Percentiles rank a stretch among this genome's conserved stretches.
phyloP scores from a whole-genome alignment of 2,113 vertebrate genomes.

The Circaetus gallicus region DNA sequence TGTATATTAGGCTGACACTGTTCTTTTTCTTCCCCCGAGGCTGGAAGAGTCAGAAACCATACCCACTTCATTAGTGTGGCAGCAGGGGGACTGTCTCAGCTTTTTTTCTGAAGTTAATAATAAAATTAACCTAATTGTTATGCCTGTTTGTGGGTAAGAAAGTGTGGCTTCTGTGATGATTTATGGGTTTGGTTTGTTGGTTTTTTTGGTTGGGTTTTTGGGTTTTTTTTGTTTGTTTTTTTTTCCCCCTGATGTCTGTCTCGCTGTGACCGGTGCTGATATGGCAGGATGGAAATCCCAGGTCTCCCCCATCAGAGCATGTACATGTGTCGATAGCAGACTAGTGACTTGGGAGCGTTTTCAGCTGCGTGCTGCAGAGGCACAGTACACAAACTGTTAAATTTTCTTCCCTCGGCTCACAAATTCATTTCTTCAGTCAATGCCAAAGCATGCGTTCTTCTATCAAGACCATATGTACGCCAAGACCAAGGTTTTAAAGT shows the following conservation, averaged over 20 bases:
- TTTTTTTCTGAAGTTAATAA: background rate
- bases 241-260: background rate
- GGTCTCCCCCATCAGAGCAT: fast-evolving
- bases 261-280: fast-evolving
- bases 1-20: background rate
- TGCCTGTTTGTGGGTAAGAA: background rate
- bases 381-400: conserved; percentile 46
- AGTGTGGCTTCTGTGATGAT: background rate
- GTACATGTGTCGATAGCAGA: background rate
- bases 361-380: background rate
- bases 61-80: conserved; percentile 28
- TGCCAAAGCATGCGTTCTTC: conserved; percentile 34
- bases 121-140: conserved; percentile 26
- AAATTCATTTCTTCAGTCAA: background rate
- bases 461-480: conserved; percentile 57
- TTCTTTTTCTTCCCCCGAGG: background rate
- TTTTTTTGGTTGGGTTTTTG: background rate
- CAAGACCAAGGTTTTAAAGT: conserved; percentile 36
- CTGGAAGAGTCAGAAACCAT: conserved; percentile 25
- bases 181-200: background rate
- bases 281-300: background rate
- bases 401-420: background rate
- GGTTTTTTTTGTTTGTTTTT: background rate
- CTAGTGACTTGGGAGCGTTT: background rate
- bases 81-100: conserved; percentile 4